A percentile compares a stretch with the other conserved stretches of the same genome.
Evolutionary conservation across 2,888 invertebrate genomes (phyloP).

Genomic region (Chrysolina oricalcia): DNA sequence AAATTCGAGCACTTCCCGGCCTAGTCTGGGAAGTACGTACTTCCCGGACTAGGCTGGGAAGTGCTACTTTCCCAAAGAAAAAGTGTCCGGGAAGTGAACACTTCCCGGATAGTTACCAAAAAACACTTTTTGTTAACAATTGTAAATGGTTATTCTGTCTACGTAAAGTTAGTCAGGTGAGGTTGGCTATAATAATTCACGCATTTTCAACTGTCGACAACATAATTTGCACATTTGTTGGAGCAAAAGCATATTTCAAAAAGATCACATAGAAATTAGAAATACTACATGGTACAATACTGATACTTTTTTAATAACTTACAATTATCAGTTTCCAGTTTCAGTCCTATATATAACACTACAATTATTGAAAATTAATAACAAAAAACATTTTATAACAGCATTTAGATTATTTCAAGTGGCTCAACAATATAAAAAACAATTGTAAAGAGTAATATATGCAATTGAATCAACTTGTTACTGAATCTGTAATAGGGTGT

Average conservation of each 20-base stretch:
- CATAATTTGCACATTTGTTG: not conserved
- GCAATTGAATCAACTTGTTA: not conserved
- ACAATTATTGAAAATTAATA: not conserved
- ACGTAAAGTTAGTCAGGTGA: too few species aligned
- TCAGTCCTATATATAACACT: not conserved
- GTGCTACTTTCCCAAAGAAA: too few species aligned
- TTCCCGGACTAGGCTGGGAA: too few species aligned
- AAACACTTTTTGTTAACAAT: too few species aligned
- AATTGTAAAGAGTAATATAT: not conserved
- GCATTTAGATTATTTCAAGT: not conserved
- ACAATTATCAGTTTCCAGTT: not conserved
- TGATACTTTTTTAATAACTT: not conserved
- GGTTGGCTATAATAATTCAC: too few species aligned
- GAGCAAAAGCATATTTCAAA: not conserved
- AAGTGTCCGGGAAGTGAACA: too few species aligned
- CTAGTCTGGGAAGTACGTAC: too few species aligned
- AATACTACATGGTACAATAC: not conserved
- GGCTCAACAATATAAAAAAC: not conserved
- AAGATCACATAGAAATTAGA: not conserved
- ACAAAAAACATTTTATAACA: not conserved
- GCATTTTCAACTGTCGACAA: too few species aligned
- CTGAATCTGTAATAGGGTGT: not conserved
- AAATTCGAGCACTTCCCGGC: too few species aligned
- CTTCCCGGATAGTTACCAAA: too few species aligned
- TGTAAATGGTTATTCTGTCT: too few species aligned